Conservation (phyloP, 2,888 invertebrate genomes). For the Hydriomena furcata region DNA sequence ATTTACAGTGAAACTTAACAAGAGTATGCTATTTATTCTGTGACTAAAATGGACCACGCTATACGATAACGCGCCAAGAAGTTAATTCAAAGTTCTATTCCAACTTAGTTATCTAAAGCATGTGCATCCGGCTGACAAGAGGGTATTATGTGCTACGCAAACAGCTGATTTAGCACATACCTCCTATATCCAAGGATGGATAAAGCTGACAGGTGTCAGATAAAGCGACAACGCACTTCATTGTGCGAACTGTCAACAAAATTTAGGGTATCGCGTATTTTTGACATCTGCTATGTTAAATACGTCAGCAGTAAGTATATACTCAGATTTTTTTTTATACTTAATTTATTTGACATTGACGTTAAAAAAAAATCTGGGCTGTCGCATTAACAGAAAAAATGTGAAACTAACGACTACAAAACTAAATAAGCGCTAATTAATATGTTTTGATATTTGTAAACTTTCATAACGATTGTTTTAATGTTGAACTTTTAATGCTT, state of each 20-base stretch:
- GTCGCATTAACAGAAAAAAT: too few relatives aligned
- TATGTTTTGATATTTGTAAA: too few relatives aligned
- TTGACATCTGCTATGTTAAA: too few relatives aligned
- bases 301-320: too few relatives aligned
- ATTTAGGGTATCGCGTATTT: neutral
- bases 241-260: neutral
- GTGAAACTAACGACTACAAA: too few relatives aligned
- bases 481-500: too few relatives aligned
- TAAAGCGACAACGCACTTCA: slow-evolving; percentile 7
- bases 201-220: slow-evolving; percentile 16
- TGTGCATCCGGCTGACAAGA: slow-evolving; percentile 18
- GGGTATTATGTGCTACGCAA: slow-evolving; percentile 10
- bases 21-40: slow-evolving; percentile 1
- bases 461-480: too few relatives aligned
- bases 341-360: too few relatives aligned
- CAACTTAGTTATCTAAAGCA: slow-evolving; percentile 15
- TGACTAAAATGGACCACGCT: slow-evolving; percentile 15
- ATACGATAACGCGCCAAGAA: slow-evolving; percentile 22
- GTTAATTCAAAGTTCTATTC: slow-evolving; percentile 19
- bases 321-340: too few relatives aligned
- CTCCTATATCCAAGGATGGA: neutral
- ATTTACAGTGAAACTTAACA: too few relatives aligned
- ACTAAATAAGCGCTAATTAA: too few relatives aligned
- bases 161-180: slow-evolving; percentile 10
- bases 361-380: too few relatives aligned